phyloP scores from a whole-genome alignment of 2,797 vertebrate species.

The Macropus fuliginosus region DNA sequence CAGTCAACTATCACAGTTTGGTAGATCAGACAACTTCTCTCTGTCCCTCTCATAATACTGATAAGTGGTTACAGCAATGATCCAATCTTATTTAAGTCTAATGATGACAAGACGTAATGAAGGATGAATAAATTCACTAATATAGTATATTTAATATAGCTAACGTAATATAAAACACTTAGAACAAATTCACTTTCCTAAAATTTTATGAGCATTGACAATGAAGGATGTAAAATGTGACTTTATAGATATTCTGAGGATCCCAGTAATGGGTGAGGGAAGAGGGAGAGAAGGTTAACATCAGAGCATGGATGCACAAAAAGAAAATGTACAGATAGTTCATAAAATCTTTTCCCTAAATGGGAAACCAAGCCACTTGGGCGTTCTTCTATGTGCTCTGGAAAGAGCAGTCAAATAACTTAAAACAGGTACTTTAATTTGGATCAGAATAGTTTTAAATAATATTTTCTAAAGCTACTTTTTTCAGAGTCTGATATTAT shows the following conservation, averaged over 20 bases:
- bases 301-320: background rate
- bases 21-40: slow-evolving; percentile 9
- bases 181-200: slow-evolving; percentile 36
- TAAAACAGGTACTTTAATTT: background rate
- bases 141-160: slow-evolving; percentile 13
- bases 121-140: background rate
- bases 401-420: background rate
- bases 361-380: background rate
- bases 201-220: background rate
- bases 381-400: background rate
- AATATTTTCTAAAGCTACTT: background rate
- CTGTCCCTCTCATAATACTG: background rate
- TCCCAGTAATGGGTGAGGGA: background rate
- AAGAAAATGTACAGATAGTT: slow-evolving; percentile 3
- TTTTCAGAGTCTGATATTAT: background rate
- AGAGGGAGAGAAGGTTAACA: background rate
- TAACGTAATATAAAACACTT: slow-evolving; percentile 6
- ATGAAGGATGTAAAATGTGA: slow-evolving; percentile 32
- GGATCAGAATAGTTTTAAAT: background rate
- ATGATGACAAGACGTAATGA: slow-evolving; percentile 40
- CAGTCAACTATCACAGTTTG: background rate
- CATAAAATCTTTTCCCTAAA: background rate
- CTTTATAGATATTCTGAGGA: background rate
- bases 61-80: slow-evolving; percentile 16
- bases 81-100: slow-evolving; percentile 18